Percentiles rank a stretch among this genome's conserved stretches.
These are phyloP conservation scores for Drymonia ruficornis DNA, from an alignment of 2,888 invertebrate species.

Conservation along the genomic window DNA sequence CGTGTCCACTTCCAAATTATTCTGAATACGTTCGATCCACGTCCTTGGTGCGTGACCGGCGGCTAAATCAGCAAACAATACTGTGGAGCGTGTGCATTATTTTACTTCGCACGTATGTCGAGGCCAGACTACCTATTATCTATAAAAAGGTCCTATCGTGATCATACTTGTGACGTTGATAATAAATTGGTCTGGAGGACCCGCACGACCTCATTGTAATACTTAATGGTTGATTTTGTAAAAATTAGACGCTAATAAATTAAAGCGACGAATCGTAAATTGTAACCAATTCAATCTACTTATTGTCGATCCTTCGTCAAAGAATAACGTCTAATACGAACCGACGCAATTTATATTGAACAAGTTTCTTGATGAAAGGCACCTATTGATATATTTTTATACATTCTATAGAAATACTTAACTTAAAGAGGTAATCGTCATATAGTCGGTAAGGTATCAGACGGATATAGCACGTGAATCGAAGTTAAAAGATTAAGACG, in stretches of 20 bases:
- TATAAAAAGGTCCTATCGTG: conserved; percentile 35
- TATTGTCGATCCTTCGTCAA: conserved; percentile 5
- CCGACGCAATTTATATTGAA: background rate
- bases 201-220: conserved; percentile 21
- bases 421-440: conserved; percentile 32
- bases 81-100: conserved; percentile 53
- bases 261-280: background rate
- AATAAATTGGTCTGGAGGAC: conserved; percentile 13
- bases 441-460: conserved; percentile 30
- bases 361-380: background rate
- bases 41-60: conserved; percentile 81
- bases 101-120: conserved; percentile 62
- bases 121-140: conserved; percentile 41
- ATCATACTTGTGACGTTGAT: conserved; percentile 21
- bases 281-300: background rate
- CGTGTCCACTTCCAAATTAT: conserved; percentile 73
- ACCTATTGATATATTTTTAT: background rate
- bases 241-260: background rate
- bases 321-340: background rate
- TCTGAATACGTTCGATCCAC: conserved; percentile 73
- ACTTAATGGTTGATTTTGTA: background rate
- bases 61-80: conserved; percentile 60
- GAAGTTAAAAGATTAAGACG: conserved; percentile 57
- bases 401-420: conserved; percentile 3
- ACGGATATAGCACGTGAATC: conserved; percentile 52